Evolutionary conservation across 2,797 vertebrate species (phyloP).

Genomic region (Pyrocephalus nanus): DNA sequence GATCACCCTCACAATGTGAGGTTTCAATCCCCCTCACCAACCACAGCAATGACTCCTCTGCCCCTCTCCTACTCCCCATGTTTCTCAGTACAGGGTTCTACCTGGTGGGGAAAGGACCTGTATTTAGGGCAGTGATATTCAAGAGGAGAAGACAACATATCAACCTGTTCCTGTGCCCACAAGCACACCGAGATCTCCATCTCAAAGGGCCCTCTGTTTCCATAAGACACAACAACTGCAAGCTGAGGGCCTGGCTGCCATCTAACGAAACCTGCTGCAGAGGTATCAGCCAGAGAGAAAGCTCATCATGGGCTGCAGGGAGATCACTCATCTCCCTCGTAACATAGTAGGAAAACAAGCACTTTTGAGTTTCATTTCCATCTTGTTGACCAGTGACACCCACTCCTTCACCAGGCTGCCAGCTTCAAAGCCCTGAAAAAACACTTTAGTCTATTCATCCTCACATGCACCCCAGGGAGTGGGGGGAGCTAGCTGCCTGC

Average conservation of each 20-base stretch:
- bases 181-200: neutral
- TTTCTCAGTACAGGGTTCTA: neutral
- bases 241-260: neutral
- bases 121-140: neutral
- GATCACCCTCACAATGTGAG: neutral
- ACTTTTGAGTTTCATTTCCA: neutral
- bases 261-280: neutral
- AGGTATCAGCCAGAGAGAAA: neutral
- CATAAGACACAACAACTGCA: neutral
- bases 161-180: neutral
- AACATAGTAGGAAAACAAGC: neutral
- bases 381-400: neutral
- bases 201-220: neutral
- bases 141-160: neutral
- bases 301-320: accelerated
- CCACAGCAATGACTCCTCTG: neutral
- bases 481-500: neutral
- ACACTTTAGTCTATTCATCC: slow-evolving; percentile 38
- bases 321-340: neutral
- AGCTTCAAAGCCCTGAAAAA: slow-evolving; percentile 43
- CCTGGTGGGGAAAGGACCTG: neutral
- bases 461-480: neutral
- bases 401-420: neutral
- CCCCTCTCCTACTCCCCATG: neutral
- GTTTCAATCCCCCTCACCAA: neutral